A percentile compares a stretch with the other conserved stretches of the same genome.
phyloP scores from a whole-genome alignment of 2,888 invertebrate genomes.

The Drosophila meridionalis region DNA sequence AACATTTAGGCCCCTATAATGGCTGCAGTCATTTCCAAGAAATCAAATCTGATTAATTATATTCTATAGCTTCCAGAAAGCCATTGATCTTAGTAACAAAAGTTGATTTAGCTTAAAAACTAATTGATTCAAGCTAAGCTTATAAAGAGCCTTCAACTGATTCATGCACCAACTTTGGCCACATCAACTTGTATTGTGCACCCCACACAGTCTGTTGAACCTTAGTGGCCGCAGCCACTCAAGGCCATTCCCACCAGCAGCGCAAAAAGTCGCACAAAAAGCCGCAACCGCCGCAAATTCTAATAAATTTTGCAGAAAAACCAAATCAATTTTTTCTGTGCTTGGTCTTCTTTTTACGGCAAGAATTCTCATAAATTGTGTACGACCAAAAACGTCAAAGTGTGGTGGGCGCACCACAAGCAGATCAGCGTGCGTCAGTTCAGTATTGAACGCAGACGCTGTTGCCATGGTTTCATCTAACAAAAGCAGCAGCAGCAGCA shows the following conservation, averaged over 20 bases:
- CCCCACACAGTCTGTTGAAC: constrained; percentile 74
- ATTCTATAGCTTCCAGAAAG: background rate
- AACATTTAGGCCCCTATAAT: background rate
- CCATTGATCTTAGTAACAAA: constrained; percentile 43
- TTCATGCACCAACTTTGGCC: constrained; percentile 50
- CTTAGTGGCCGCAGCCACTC: constrained; percentile 44
- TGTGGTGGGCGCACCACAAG: constrained; percentile 69
- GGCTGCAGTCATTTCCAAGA: background rate
- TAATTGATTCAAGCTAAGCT: constrained; percentile 9
- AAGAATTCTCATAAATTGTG: constrained; percentile 58
- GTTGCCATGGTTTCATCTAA: constrained; percentile 37
- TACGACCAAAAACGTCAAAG: constrained; percentile 54
- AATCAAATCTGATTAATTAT: background rate
- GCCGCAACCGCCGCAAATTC: constrained; percentile 63
- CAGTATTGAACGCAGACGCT: constrained; percentile 9
- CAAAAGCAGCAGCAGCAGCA: constrained; percentile 16
- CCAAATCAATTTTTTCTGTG: constrained; percentile 58
- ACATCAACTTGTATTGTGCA: constrained; percentile 53
- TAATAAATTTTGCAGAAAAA: constrained; percentile 65
- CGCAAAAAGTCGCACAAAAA: constrained; percentile 37
- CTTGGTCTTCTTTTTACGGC: constrained; percentile 54
- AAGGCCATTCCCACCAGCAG: constrained; percentile 71
- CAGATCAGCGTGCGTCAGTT: constrained; percentile 35
- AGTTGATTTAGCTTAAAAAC: constrained; percentile 12
- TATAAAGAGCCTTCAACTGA: constrained; percentile 27